phyloP scores from a whole-genome alignment of 2,797 vertebrate species.

The Orestias chungarensis region DNA sequence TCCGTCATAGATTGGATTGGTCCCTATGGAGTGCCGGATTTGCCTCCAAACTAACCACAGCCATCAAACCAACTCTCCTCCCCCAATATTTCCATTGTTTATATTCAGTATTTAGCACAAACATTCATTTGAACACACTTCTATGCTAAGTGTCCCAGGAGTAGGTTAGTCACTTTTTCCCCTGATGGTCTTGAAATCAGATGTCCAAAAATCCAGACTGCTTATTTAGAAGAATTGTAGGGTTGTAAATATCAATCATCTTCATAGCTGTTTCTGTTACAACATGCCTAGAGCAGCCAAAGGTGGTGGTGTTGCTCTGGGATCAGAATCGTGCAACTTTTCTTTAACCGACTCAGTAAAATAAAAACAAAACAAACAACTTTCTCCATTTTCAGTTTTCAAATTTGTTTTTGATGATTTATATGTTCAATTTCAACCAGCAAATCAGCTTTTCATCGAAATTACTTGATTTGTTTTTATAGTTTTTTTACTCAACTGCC shows the following conservation, averaged over 20 bases:
- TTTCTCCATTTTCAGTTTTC: background rate
- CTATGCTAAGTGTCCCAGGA: constrained; percentile 39
- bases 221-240: constrained; percentile 64
- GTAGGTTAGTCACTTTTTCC: constrained; percentile 65
- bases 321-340: background rate
- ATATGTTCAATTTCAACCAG: too few species aligned
- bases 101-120: constrained; percentile 58
- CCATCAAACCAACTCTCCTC: constrained; percentile 33
- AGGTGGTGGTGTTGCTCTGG: constrained; percentile 17
- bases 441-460: too few species aligned
- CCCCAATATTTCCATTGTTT: constrained; percentile 55
- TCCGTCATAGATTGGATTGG: constrained; percentile 71
- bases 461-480: too few species aligned
- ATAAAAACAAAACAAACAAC: background rate
- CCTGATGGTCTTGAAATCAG: constrained; percentile 68
- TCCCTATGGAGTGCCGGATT: constrained; percentile 65
- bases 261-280: constrained; percentile 34
- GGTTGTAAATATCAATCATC: constrained; percentile 55
- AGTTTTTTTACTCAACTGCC: too few species aligned
- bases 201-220: constrained; percentile 58
- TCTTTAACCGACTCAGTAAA: background rate
- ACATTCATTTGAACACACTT: constrained; percentile 41
- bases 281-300: constrained; percentile 35
- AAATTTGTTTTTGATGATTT: background rate
- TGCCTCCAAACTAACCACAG: constrained; percentile 67